Evolutionary conservation across 2,888 invertebrate species (phyloP).

Genomic region (Melieria picta): DNA sequence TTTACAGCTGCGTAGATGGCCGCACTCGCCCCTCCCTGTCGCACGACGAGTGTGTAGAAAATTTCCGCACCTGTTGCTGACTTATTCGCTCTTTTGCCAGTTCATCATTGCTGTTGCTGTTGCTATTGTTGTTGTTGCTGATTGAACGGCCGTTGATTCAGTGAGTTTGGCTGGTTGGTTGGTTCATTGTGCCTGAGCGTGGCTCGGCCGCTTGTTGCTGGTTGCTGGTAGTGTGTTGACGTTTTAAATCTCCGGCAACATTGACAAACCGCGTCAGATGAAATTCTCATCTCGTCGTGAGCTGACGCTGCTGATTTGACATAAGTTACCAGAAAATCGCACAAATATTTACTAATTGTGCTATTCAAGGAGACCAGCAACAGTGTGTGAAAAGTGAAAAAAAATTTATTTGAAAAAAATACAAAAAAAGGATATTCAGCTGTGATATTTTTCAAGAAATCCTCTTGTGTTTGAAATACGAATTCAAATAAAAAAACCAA

Average conservation of each 20-base stretch:
- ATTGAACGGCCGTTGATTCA: constrained; percentile 22
- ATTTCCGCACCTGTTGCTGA: too few relatives aligned
- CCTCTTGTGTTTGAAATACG: neutral
- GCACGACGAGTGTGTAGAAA: too few relatives aligned
- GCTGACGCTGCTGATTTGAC: constrained; percentile 38
- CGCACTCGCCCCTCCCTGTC: too few relatives aligned
- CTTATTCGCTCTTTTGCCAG: too few relatives aligned
- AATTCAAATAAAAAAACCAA: constrained; percentile 34
- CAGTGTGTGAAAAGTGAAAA: constrained; percentile 5
- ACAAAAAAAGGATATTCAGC: constrained; percentile 28
- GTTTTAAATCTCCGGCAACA: constrained; percentile 49
- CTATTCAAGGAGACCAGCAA: constrained; percentile 9
- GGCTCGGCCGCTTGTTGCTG: too few relatives aligned
- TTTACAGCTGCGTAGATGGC: too few relatives aligned
- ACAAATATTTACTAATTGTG: constrained; percentile 7
- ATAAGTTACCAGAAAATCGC: constrained; percentile 2
- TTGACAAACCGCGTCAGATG: constrained; percentile 47
- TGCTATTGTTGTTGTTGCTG: constrained; percentile 19
- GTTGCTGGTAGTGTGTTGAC: constrained; percentile 30
- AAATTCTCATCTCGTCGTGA: constrained; percentile 44
- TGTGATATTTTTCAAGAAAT: constrained; percentile 25
- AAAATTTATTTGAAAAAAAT: constrained; percentile 6
- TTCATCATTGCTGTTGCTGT: constrained; percentile 31
- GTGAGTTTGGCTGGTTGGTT: neutral
- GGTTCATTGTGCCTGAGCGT: too few relatives aligned